phyloP scores from a whole-genome alignment of 2,888 invertebrate genomes.

The Leptogaster cylindrica region DNA sequence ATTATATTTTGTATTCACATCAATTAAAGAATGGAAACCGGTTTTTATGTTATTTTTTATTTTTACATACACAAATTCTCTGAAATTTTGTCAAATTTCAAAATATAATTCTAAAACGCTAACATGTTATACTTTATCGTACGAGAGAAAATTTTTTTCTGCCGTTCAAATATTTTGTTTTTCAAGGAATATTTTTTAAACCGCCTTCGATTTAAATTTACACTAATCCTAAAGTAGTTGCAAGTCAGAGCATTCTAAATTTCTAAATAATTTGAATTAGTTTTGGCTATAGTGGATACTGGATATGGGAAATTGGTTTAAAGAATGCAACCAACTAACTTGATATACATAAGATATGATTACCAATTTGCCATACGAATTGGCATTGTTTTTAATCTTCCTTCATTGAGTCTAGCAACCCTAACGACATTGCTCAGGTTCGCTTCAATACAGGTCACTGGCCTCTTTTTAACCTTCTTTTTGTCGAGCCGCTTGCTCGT shows the following conservation, averaged over 20 bases:
- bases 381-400: constrained; percentile 53
- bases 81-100: constrained; percentile 43
- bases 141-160: constrained; percentile 39
- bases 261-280: too few species aligned
- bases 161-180: not conserved
- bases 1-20: not conserved
- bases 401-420: constrained; percentile 51
- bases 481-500: constrained; percentile 47
- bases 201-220: too few species aligned
- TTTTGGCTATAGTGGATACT: too few species aligned
- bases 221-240: too few species aligned
- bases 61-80: constrained; percentile 42
- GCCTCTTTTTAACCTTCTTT: constrained; percentile 21
- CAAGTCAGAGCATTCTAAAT: too few species aligned
- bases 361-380: constrained; percentile 48
- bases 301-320: too few species aligned
- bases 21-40: constrained; percentile 20
- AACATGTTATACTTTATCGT: constrained; percentile 40
- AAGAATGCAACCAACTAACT: too few species aligned
- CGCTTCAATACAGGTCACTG: constrained; percentile 64
- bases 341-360: not conserved
- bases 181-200: not conserved
- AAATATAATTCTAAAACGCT: constrained; percentile 43
- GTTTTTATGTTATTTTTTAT: constrained; percentile 39
- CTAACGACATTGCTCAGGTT: constrained; percentile 67